phyloP scores from a whole-genome alignment of 2,113 vertebrate species.

The Tachysurus fulvidraco region DNA sequence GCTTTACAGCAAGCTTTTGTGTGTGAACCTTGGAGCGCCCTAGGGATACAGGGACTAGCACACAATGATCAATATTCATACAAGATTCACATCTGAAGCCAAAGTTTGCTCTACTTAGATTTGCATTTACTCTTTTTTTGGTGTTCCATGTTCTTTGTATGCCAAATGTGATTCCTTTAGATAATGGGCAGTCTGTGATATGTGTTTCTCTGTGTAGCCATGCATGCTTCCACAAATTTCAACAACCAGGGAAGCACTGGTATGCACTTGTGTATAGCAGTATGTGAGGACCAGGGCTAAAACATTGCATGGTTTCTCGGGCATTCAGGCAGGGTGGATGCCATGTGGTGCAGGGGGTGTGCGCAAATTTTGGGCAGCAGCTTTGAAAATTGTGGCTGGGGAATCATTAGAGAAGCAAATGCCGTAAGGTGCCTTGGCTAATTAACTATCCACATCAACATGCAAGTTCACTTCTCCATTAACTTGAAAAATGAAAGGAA shows the following conservation, averaged over 20 bases:
- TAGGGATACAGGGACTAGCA: slow-evolving; percentile 77
- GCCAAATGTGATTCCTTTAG: slow-evolving; percentile 55
- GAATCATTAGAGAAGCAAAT: not conserved
- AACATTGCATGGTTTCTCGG: not conserved
- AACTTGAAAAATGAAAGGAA: not conserved
- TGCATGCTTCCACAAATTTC: slow-evolving; percentile 51
- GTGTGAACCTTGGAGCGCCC: slow-evolving; percentile 76
- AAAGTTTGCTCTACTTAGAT: slow-evolving; percentile 74
- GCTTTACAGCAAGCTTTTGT: slow-evolving; percentile 73
- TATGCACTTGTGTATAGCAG: slow-evolving; percentile 43
- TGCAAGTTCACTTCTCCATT: not conserved
- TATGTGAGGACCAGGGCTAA: not conserved
- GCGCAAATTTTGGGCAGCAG: slow-evolving; percentile 46
- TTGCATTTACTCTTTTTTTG: slow-evolving; percentile 60
- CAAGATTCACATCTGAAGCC: slow-evolving; percentile 87
- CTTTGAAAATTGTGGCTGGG: slow-evolving; percentile 45
- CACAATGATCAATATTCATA: slow-evolving; percentile 91
- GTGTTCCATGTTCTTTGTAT: slow-evolving; percentile 45
- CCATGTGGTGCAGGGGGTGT: not conserved
- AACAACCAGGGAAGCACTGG: slow-evolving; percentile 47
- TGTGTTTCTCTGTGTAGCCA: slow-evolving; percentile 52
- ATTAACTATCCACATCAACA: not conserved
- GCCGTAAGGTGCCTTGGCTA: not conserved
- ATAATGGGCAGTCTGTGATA: slow-evolving; percentile 50
- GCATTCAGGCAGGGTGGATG: not conserved